Base-by-base conservation (phyloP, 1,140 invertebrate genomes). In the Melitaea cinxia region DNA sequence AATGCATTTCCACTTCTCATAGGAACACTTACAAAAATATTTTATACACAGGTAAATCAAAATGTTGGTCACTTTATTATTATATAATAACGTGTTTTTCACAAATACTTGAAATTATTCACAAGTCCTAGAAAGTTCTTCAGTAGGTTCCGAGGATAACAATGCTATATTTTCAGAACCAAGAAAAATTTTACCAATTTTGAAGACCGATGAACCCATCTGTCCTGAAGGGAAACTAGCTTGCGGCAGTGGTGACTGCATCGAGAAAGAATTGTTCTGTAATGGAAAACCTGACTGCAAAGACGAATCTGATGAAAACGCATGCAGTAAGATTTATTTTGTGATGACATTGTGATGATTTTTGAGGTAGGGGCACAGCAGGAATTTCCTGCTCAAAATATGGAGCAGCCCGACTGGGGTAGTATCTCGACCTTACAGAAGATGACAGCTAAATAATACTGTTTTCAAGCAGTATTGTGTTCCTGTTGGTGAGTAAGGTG, bases 301-400 rank as follows among this genome's bases (percentile, higher is more conserved):
- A 77, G 98, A 99, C 88, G 96, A 97, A 78, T 98, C 97, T 35
- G 97, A 99, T 84, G 97, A 99, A 93, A 97, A 97, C 79, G 96
- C 97, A 70, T 98, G 97, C 93, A 95, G 97, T 98, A 93, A 96
- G 96, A 95, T 65, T 60, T 64, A 53, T 37, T 37, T 37, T n/a
- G 1, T 26, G n/a, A 37, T 10, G 9, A 33, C 1, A 12, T 33
- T 12, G 10, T 33, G 3, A 10, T 33, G 9, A n/a, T n/a, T n/a
- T n/a, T n/a, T n/a, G n/a, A n/a, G n/a, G n/a, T n/a, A n/a, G n/a
- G n/a, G n/a, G n/a, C n/a, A n/a, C n/a, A n/a, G n/a, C n/a, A n/a
- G n/a, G n/a, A n/a, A n/a, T n/a, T n/a, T n/a, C n/a, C n/a, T n/a
- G n/a, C n/a, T n/a, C n/a, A n/a, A n/a, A n/a, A n/a, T n/a, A n/a